phyloP scores from a whole-genome alignment of 2,888 invertebrate genomes.

The Pheosia gnoma region DNA sequence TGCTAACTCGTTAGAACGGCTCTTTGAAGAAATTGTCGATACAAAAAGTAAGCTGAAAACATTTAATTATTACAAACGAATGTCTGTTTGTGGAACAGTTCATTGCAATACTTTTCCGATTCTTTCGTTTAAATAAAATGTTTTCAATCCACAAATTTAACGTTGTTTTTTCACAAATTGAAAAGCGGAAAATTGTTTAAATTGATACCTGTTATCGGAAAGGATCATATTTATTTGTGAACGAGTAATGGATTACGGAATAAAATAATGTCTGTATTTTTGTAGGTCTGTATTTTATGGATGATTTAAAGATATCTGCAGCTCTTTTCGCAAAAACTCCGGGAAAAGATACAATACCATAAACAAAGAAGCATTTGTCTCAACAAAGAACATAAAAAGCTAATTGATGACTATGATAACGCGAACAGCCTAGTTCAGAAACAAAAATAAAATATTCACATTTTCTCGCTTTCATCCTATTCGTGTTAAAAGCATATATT shows the following conservation, averaged over 20 bases:
- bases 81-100: constrained; percentile 42
- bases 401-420: too few species aligned
- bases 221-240: background rate
- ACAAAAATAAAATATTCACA: background rate
- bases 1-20: constrained; percentile 27
- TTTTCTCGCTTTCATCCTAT: background rate
- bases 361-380: too few species aligned
- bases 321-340: too few species aligned
- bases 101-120: constrained; percentile 29
- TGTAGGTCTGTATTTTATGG: background rate
- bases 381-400: too few species aligned
- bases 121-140: constrained; percentile 19
- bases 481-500: background rate
- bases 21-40: constrained; percentile 64
- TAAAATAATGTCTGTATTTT: background rate
- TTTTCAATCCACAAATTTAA: constrained; percentile 4
- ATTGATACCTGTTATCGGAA: background rate
- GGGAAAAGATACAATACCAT: too few species aligned
- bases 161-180: background rate
- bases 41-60: constrained; percentile 66
- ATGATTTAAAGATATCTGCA: too few species aligned
- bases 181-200: background rate
- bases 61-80: constrained; percentile 77
- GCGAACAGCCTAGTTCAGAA: background rate
- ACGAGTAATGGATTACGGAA: background rate